Conservation (phyloP, 2,113 vertebrate species). For the Gymnarchus niloticus region DNA sequence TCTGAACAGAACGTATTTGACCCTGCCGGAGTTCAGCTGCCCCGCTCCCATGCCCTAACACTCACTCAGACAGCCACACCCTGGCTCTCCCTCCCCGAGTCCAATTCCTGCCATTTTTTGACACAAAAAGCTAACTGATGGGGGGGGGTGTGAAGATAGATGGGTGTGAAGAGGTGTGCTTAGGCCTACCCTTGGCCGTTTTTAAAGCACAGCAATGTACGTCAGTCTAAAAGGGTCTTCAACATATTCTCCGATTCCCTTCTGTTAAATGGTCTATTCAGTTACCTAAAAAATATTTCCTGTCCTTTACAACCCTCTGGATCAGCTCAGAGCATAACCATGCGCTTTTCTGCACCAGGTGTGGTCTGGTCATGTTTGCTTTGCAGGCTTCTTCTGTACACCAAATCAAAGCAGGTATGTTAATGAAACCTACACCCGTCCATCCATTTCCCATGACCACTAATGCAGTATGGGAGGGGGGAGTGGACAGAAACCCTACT, state of each 20-base stretch:
- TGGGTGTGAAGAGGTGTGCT: not conserved
- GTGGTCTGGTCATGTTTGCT: not conserved
- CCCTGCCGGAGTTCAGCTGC: slow-evolving; percentile 36
- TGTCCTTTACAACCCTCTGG: not conserved
- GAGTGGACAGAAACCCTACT: not conserved
- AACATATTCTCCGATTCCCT: not conserved
- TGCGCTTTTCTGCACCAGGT: not conserved
- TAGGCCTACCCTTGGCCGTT: not conserved
- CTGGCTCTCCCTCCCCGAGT: not conserved
- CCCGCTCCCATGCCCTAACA: slow-evolving; percentile 27
- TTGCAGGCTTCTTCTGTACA: not conserved
- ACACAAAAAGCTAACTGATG: not conserved
- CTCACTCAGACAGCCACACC: not conserved
- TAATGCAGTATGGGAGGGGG: not conserved
- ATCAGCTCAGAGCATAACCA: not conserved
- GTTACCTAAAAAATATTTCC: not conserved
- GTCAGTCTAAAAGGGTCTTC: not conserved
- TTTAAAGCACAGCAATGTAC: not conserved
- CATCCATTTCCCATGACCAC: not conserved
- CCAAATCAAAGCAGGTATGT: not conserved
- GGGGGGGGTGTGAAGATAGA: not conserved
- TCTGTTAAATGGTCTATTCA: not conserved
- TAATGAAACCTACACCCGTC: not conserved
- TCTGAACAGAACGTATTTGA: slow-evolving; percentile 43
- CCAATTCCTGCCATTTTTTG: not conserved